Conservation (phyloP, 2,113 vertebrate species). For the Polyodon spathula region DNA sequence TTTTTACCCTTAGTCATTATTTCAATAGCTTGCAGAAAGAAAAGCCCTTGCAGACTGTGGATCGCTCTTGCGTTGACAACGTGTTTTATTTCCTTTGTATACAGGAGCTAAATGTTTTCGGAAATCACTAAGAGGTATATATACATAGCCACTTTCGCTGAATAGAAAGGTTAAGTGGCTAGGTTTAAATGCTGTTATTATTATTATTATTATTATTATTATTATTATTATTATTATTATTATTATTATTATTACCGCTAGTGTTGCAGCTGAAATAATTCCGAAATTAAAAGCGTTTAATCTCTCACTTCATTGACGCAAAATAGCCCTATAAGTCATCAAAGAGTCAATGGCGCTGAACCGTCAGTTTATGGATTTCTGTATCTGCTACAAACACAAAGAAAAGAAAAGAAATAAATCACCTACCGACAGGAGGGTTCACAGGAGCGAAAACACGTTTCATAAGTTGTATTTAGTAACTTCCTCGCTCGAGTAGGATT, state of each 20-base stretch:
- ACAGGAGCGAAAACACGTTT: background rate
- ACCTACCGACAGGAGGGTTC: constrained; percentile 17
- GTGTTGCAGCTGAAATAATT: constrained; percentile 25
- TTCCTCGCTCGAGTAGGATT: no score
- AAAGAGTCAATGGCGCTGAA: constrained; percentile 43
- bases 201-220: no score
- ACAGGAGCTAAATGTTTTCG: constrained; percentile 43
- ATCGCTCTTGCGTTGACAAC: constrained; percentile 43
- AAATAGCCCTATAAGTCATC: constrained; percentile 33
- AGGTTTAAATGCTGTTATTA: constrained; percentile 17
- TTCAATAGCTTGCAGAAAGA: constrained; percentile 35
- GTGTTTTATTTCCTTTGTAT: constrained; percentile 55
- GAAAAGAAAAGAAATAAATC: constrained; percentile 36
- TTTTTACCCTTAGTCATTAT: constrained; percentile 34
- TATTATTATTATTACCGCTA: constrained; percentile 18
- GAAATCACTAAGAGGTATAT: constrained; percentile 43
- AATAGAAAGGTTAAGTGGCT: constrained; percentile 61
- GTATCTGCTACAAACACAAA: constrained; percentile 48
- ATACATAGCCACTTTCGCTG: constrained; percentile 32
- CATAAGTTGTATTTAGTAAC: background rate
- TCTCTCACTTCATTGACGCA: constrained; percentile 19
- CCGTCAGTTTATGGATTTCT: constrained; percentile 40
- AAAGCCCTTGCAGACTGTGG: constrained; percentile 35
- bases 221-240: constrained; percentile 19
- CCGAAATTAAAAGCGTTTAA: constrained; percentile 37